Conservation (phyloP, 2,888 invertebrate species). For the Chrysopilus asiliformis region DNA sequence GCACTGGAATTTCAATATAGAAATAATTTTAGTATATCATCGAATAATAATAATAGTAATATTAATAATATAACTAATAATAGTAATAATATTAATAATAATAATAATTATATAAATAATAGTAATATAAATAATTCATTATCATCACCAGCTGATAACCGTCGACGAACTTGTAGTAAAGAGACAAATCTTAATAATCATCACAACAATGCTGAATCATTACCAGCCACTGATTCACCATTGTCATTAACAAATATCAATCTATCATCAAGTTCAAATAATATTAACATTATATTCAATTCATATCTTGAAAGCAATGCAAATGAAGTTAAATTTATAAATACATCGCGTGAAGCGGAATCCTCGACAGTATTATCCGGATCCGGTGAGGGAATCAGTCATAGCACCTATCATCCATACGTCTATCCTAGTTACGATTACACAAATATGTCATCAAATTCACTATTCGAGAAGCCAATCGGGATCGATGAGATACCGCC, state of each 20-base stretch:
- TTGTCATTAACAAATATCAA: conserved; percentile 31
- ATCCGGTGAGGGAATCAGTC: conserved; percentile 24
- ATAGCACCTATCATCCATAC: conserved; percentile 28
- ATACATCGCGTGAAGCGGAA: conserved; percentile 23
- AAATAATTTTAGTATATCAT: conserved; percentile 27
- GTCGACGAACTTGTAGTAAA: conserved; percentile 26
- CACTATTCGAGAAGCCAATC: conserved; percentile 29
- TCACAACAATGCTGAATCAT: conserved; percentile 22
- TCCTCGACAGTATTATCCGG: conserved; percentile 20
- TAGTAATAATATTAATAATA: conserved; percentile 4
- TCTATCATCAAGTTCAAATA: conserved; percentile 32
- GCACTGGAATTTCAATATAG: conserved; percentile 35
- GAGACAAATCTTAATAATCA: conserved; percentile 34
- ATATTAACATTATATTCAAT: conserved; percentile 34
- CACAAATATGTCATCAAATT: conserved; percentile 35
- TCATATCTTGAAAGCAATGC: conserved; percentile 25
- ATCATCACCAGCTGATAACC: conserved; percentile 4
- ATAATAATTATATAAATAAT: conserved; percentile 3
- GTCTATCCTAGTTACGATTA: conserved; percentile 32
- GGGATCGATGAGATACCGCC: conserved; percentile 29
- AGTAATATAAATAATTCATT: not conserved
- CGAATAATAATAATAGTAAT: conserved; percentile 6
- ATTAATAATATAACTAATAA: conserved; percentile 11
- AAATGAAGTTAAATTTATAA: conserved; percentile 33
- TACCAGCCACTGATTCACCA: conserved; percentile 18